phyloP scores from a whole-genome alignment of 2,888 invertebrate species.

The Acanthacorydalis orientalis region DNA sequence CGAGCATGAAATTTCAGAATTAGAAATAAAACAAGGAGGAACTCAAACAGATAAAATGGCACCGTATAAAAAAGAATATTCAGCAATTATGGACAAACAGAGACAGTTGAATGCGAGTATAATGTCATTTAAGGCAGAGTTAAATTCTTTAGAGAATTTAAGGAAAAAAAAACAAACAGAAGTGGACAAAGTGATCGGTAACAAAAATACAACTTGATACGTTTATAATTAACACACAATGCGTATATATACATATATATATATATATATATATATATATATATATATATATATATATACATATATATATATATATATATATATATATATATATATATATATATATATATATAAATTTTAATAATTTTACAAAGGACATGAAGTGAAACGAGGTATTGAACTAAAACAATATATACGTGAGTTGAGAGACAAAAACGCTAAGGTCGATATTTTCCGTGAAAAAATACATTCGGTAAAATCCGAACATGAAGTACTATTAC shows the following conservation, averaged over 20 bases:
- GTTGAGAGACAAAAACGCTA: slow-evolving; percentile 59
- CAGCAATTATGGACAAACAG: slow-evolving; percentile 1
- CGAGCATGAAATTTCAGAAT: slow-evolving; percentile 12
- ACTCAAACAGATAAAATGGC: slow-evolving; percentile 16
- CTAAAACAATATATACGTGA: slow-evolving; percentile 72
- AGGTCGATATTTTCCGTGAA: slow-evolving; percentile 61
- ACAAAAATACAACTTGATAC: background rate
- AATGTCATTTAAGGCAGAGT: background rate
- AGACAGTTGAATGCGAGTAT: background rate
- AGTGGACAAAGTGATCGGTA: slow-evolving; percentile 4
- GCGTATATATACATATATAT: too few species aligned
- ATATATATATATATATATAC: too few species aligned
- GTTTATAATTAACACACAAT: too few species aligned
- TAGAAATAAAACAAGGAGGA: slow-evolving; percentile 17
- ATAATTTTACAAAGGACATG: slow-evolving; percentile 33
- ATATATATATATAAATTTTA: too few species aligned
- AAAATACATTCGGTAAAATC: slow-evolving; percentile 1
- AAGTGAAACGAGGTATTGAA: slow-evolving; percentile 62
- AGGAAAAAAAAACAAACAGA: slow-evolving; percentile 1
- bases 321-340: too few species aligned
- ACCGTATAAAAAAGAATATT: slow-evolving; percentile 10
- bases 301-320: too few species aligned
- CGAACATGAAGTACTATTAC: slow-evolving; percentile 2
- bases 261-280: too few species aligned
- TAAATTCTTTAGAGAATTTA: background rate